These are phyloP conservation scores for Dryomyza anilis DNA, from an alignment of 2,888 invertebrate species.

Conservation along the genomic window DNA sequence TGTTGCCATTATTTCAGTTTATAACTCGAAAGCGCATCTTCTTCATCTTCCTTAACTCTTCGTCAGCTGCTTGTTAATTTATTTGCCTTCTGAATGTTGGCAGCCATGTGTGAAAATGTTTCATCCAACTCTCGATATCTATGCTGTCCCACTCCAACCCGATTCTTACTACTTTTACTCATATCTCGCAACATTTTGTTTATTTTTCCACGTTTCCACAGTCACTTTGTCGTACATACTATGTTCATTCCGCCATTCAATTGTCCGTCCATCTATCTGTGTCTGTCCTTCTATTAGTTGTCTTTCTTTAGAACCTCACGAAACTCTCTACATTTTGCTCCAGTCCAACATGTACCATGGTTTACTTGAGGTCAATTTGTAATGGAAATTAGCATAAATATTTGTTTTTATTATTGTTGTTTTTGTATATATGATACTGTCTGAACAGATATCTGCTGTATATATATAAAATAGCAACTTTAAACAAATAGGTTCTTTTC, in stretches of 20 bases:
- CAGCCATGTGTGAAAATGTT: conserved; percentile 4
- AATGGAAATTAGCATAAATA: conserved; percentile 8
- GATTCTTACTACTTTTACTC: neutral
- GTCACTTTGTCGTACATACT: neutral
- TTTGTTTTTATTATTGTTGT: too few species aligned
- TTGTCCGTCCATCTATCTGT: neutral
- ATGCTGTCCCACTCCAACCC: neutral
- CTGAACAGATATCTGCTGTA: too few species aligned
- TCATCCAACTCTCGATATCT: neutral
- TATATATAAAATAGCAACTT: too few species aligned
- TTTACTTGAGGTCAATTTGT: conserved; percentile 9
- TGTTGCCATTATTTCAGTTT: conserved; percentile 2
- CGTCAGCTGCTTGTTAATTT: neutral
- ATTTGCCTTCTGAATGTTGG: conserved; percentile 3
- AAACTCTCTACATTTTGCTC: neutral
- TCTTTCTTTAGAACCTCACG: neutral
- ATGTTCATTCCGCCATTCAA: neutral
- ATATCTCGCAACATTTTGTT: too few species aligned
- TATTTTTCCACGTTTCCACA: neutral
- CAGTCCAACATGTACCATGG: neutral
- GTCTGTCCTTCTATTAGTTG: neutral
- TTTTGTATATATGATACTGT: too few species aligned
- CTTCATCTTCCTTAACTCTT: neutral
- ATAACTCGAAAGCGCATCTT: neutral
- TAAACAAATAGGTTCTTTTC: too few species aligned